Evolutionary conservation across 2,888 invertebrate species (phyloP), one percentile per base, ranked within the genome.

Genomic region (Heteropelma amictum): DNA sequence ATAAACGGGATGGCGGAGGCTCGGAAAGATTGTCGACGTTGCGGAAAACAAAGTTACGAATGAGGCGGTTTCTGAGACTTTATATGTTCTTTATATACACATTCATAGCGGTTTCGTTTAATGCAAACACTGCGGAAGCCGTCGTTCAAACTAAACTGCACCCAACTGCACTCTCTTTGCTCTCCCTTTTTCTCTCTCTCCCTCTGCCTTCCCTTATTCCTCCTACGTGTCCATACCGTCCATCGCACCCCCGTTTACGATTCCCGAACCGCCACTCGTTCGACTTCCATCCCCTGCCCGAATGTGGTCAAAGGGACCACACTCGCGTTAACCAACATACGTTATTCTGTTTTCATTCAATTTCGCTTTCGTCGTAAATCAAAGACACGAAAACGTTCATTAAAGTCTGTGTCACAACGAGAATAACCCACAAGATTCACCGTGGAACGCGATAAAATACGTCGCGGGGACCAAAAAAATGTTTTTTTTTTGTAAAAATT

Each of bases 61-160:
- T 42, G 26, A 63, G 21, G 49, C 26, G 61, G 33, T 56, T 47
- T 23, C 45, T 45, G 40, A 56, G 72, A 60, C 10, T 28, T 51
- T 47, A 38, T 17, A 53, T 61, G 28, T 49, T 60, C 42, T 45
- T 33, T 58, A 10, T 23, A 58, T 45, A 51, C 14, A 17, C 45
- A 33, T 67, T 54, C 14, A 28, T 19, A 60, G 23, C 0, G 40
- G 38, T 53, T 53, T 56, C 61, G 54, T 67, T 54, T 75, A 67
- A 75, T 61, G 70, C 58, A 75, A 70, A 71, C 61, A 49, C 63
- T 71, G 71, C 70, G 71, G 75, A 75, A 71, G 38, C 54, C 67
- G 75, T 75, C 56, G 67, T 67, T 75, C 75, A 75, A 71, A 63
- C 67, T 56, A 71, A 75, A 63, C 65, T 61, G 54, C 71, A 17